Percentiles rank a stretch among this genome's conserved stretches.
Conservation (phyloP, 1,140 invertebrate genomes). For the Drosophila nikananu region DNA sequence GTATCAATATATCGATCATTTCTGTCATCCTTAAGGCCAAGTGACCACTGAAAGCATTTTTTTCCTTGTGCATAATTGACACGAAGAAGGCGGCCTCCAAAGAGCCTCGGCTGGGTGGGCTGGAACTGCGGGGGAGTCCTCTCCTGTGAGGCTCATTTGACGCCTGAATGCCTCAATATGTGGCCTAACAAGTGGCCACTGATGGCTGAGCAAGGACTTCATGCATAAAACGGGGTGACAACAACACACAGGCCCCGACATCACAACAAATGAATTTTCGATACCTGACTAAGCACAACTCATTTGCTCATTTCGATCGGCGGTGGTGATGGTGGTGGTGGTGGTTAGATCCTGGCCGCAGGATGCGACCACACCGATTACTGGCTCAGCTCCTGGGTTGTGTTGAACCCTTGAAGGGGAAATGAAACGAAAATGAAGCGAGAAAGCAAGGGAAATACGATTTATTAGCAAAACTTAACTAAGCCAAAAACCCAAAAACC, state of each 20-base stretch:
- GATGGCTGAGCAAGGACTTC: slow-evolving; percentile 46
- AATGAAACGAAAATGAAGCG: slow-evolving; percentile 18
- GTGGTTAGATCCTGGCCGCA: slow-evolving; percentile 10
- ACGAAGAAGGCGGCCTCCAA: slow-evolving; percentile 1
- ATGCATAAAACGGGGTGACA: slow-evolving; percentile 49
- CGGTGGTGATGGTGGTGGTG: neutral
- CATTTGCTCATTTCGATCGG: slow-evolving; percentile 58
- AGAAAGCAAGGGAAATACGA: slow-evolving; percentile 1
- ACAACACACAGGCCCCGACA: slow-evolving; percentile 12
- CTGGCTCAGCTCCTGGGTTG: neutral
- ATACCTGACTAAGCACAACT: slow-evolving; percentile 71
- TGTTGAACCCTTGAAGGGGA: slow-evolving; percentile 25
- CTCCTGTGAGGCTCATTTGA: slow-evolving; percentile 47
- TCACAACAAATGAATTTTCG: slow-evolving; percentile 61
- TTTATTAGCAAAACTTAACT: slow-evolving; percentile 48
- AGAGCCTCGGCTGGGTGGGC: neutral
- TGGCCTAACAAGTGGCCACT: slow-evolving; percentile 27
- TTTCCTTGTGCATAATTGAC: slow-evolving; percentile 36
- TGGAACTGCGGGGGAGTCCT: too few relatives aligned
- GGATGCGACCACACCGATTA: slow-evolving; percentile 8
- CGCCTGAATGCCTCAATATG: slow-evolving; percentile 49
- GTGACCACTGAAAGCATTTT: slow-evolving; percentile 13
- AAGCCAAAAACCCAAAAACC: slow-evolving; percentile 15
- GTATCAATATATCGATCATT: too few relatives aligned
- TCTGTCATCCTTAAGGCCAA: neutral